These are phyloP conservation scores for Hybos culiciformis DNA, from an alignment of 2,888 invertebrate genomes.

Conservation along the genomic window DNA sequence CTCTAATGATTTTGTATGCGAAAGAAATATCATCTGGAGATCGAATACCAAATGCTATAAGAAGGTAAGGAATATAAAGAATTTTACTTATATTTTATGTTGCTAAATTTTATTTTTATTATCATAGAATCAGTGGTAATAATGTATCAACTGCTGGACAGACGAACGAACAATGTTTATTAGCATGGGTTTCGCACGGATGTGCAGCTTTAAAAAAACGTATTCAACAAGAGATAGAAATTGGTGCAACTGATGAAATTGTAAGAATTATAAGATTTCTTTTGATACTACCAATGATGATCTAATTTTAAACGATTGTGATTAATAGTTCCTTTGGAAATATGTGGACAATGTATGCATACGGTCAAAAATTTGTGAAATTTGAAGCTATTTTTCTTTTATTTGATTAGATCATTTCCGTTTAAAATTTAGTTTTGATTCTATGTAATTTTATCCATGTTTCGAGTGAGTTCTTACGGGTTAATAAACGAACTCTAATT, in stretches of 20 bases:
- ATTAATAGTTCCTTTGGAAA: too few relatives aligned
- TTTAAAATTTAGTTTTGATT: too few relatives aligned
- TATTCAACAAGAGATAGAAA: slow-evolving; percentile 37
- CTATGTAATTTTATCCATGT: too few relatives aligned
- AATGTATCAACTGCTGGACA: slow-evolving; percentile 30
- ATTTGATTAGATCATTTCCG: too few relatives aligned
- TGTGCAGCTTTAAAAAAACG: slow-evolving; percentile 59
- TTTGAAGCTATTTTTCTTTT: too few relatives aligned
- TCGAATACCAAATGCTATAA: slow-evolving; percentile 71
- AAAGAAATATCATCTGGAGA: slow-evolving; percentile 84
- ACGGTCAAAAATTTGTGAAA: not conserved
- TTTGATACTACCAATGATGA: not conserved
- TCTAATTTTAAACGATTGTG: not conserved
- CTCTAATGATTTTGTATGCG: slow-evolving; percentile 85
- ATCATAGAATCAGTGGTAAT: slow-evolving; percentile 37
- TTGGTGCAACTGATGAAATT: slow-evolving; percentile 29
- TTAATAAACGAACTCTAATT: too few relatives aligned
- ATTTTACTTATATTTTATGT: slow-evolving; percentile 16
- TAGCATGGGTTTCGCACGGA: slow-evolving; percentile 82
- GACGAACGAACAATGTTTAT: slow-evolving; percentile 68
- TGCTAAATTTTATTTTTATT: not conserved
- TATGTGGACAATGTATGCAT: too few relatives aligned
- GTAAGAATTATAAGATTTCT: slow-evolving; percentile 17
- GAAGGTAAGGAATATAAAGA: slow-evolving; percentile 39
- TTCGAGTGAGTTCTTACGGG: too few relatives aligned